These are phyloP conservation scores for Rambutsinella grinnellia DNA, from an alignment of 2,888 invertebrate species.

Conservation along the genomic window DNA sequence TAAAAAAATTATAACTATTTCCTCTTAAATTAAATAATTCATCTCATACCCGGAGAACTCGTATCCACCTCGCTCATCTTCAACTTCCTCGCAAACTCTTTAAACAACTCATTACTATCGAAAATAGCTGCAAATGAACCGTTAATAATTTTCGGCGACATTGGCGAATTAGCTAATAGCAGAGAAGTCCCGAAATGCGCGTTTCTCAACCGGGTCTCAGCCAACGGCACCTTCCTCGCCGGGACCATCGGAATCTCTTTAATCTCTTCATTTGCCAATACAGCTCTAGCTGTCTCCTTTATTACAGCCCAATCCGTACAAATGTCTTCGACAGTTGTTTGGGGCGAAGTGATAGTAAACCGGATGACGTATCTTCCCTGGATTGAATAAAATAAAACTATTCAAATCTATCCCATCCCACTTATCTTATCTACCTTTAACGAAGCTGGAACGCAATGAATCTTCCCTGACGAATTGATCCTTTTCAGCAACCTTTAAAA, in stretches of 20 bases:
- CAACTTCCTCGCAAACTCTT: conserved; percentile 80
- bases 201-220: conserved; percentile 86
- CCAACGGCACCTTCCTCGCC: conserved; percentile 66
- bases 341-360: conserved; percentile 93
- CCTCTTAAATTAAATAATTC: conserved; percentile 5
- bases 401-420: no score
- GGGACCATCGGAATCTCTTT: conserved; percentile 71
- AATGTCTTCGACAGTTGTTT: conserved; percentile 75
- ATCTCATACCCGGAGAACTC: conserved; percentile 80
- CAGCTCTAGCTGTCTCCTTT: conserved; percentile 77
- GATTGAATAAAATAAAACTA: no score
- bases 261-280: conserved; percentile 74
- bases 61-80: conserved; percentile 80
- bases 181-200: conserved; percentile 94
- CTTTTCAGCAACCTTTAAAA: conserved; percentile 76
- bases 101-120: conserved; percentile 80
- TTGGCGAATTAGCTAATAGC: conserved; percentile 92
- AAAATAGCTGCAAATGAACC: conserved; percentile 92
- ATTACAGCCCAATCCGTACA: conserved; percentile 80
- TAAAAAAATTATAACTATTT: neutral
- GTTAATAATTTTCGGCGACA: conserved; percentile 96
- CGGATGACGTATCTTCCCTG: conserved; percentile 69
- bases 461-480: conserved; percentile 86
- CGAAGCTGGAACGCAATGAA: conserved; percentile 96
- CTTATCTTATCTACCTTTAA: conserved; percentile 84